Base-by-base conservation (phyloP, 2,888 invertebrate genomes). In the Alsophila aescularia region DNA sequence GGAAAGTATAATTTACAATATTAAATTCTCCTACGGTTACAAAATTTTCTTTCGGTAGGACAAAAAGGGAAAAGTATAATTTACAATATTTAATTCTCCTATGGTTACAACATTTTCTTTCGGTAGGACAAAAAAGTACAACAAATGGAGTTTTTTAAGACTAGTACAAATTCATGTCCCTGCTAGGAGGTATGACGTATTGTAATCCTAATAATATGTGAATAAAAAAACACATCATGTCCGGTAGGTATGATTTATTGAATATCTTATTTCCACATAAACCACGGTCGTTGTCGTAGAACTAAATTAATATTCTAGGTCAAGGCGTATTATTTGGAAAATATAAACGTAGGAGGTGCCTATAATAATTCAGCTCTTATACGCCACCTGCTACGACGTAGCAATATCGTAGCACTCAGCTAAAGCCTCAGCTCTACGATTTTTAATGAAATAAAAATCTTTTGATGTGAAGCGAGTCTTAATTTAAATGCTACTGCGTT, bases 361-460 rank as follows among this genome's bases (percentile, higher is more conserved):
- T n/a, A n/a, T n/a, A n/a, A n/a, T n/a, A n/a, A 45, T 32, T 2
- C 7, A 37, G 13, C 24, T 31, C 18, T 39, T 44, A 56, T 66
- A 62, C 57, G 51, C 52, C 60, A 58, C 45, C 18, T 52, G 53
- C 70, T 67, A 67, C 70, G 61, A 35, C 69, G 68, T 68, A 65
- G 64, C 53, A 57, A 56, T 51, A 48, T 39, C 54, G 54, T 59
- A 54, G 51, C 51, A 44, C 41, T 55, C 44, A 52, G 54, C 45
- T 50, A 58, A 48, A 57, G 48, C 48, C 47, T 54, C 50, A 53
- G 45, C 47, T 54, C 42, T 43, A 55, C 44, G 39, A 61, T 45
- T 50, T 47, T 52, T 51, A 58, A 37, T 50, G 36, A 52, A 52
- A 55, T 53, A 42, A 40, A 51, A 53, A 50, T 27, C 7, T 54